Evolutionary conservation across 1,140 invertebrate species (phyloP), one percentile per base, ranked within the genome.

Genomic region (Bombyx mori): DNA sequence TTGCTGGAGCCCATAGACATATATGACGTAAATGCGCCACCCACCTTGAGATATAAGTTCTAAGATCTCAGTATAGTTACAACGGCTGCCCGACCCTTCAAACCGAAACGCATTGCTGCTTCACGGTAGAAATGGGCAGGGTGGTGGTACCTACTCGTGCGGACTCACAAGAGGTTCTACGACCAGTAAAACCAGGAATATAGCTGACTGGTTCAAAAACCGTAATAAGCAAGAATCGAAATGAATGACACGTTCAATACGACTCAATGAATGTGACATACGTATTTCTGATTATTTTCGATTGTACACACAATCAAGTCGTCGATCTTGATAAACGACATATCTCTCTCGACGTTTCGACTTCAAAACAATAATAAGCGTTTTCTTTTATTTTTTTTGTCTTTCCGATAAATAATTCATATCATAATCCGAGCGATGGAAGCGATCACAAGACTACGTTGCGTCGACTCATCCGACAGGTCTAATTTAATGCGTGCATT

Each of bases 401-500:
- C 72, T 78, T 69, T 71, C 68, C 77, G 62, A 86, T 86, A 84
- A 81, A 86, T 86, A 77, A 86, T 86, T 86, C 82, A 84, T 84
- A 82, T 82, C 70, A 82, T 86, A 86, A 86, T 86, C 81, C 77
- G 68, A 75, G 71, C 79, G 80, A 86, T 83, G 78, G 77, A 69
- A 72, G 70, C 70, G 72, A 74, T 74, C 69, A 65, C 68, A 57
- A 54, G 67, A 53, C 65, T 56, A 60, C 77, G 72, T 81, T 74
- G 73, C 73, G 77, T 73, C 78, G 77, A 82, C 77, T 82, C 81
- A 82, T 79, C 78, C 75, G 81, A 84, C 83, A 77, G 77, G 67
- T 79, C 73, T 82, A 84, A 84, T 77, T 86, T 86, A 86, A 86
- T 86, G 74, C 80, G 73, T 79, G 81, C 83, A 83, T 86, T 86